Conservation (phyloP, 2,113 vertebrate species). For the Fukomys damarensis region DNA sequence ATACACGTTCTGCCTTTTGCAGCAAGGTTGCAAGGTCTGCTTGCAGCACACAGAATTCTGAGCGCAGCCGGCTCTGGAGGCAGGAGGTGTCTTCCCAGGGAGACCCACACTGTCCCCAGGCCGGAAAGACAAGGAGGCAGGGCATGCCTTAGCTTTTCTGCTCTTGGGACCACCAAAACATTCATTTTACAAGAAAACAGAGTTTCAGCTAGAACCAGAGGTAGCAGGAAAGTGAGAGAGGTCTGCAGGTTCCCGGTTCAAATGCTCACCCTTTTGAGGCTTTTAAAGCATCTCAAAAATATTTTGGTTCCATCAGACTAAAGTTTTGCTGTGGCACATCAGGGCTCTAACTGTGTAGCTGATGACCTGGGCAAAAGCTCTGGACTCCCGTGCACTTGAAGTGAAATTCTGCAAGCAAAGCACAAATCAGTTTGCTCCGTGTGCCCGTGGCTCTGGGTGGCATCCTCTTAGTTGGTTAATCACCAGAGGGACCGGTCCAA, state of each 20-base stretch:
- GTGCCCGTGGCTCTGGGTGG: background rate
- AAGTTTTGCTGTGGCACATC: background rate
- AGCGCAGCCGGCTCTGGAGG: background rate
- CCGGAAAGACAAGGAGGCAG: background rate
- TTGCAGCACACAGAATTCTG: background rate
- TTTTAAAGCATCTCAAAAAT: background rate
- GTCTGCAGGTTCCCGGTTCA: background rate
- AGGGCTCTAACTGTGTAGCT: background rate
- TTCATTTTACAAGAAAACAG: background rate
- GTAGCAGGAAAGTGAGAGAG: background rate
- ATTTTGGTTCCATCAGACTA: background rate
- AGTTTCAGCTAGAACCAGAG: background rate
- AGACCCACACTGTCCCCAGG: background rate
- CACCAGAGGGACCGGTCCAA: background rate
- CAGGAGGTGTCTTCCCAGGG: background rate
- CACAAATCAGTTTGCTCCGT: background rate
- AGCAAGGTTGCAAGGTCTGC: background rate
- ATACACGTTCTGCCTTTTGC: background rate
- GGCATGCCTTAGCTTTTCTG: background rate
- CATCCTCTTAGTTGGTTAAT: background rate
- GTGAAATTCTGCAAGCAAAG: background rate
- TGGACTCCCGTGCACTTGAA: background rate
- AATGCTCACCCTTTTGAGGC: background rate
- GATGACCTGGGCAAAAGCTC: background rate
- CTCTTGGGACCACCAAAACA: background rate